Conservation (phyloP, 2,797 vertebrate species). For the Chaetophractus vellerosus region DNA sequence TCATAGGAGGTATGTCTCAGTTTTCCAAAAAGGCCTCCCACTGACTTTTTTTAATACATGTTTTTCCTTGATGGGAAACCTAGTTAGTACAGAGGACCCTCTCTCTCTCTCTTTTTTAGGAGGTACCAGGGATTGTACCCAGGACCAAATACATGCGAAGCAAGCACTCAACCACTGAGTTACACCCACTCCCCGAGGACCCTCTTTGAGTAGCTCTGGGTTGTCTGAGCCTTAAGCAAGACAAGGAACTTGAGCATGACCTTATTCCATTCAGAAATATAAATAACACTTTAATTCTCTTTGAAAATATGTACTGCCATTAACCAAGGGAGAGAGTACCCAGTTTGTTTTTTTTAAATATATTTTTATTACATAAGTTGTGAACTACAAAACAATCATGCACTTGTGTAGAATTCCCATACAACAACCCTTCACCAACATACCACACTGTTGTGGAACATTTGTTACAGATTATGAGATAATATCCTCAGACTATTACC, state of each 20-base stretch:
- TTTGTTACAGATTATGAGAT: too few species aligned
- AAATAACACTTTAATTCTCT: slow-evolving; percentile 39
- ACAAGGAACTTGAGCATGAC: background rate
- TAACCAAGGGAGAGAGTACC: background rate
- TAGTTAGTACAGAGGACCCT: background rate
- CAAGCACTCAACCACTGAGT: too few species aligned
- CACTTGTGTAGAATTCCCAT: too few species aligned
- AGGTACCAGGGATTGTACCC: too few species aligned
- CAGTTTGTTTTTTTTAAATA: too few species aligned
- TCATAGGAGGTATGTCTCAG: background rate
- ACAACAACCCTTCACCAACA: too few species aligned
- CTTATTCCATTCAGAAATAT: slow-evolving; percentile 34
- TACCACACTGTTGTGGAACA: too few species aligned
- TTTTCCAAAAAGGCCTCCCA: slow-evolving; percentile 41
- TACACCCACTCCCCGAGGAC: background rate
- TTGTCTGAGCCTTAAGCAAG: background rate
- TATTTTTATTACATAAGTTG: too few species aligned
- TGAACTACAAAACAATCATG: too few species aligned
- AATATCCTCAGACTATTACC: too few species aligned
- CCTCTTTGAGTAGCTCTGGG: background rate
- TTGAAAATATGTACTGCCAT: slow-evolving; percentile 46
- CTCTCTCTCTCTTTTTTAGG: background rate
- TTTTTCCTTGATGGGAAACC: background rate
- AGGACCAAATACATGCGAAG: too few species aligned
- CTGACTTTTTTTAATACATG: background rate